Percentiles rank a stretch among this genome's conserved stretches.
phyloP scores from a whole-genome alignment of 2,113 vertebrate species.

The Tricholaema leucomelas region DNA sequence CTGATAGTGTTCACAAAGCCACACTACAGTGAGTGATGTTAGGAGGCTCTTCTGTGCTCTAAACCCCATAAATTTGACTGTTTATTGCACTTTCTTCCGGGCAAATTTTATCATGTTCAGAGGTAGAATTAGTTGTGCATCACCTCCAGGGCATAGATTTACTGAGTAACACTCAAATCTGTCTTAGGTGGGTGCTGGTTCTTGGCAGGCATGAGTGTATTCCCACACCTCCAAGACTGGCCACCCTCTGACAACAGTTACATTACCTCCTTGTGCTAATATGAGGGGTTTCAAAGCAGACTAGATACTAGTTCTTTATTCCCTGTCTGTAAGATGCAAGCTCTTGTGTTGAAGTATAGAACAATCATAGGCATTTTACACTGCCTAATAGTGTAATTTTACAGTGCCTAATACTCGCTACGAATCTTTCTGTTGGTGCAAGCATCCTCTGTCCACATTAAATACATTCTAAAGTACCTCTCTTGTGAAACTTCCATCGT shows the following conservation, averaged over 20 bases:
- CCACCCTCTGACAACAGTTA: neutral
- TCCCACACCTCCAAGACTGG: neutral
- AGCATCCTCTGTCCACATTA: neutral
- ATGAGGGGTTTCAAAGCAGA: neutral
- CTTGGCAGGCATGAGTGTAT: neutral
- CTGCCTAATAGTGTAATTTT: neutral
- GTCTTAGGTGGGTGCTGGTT: neutral
- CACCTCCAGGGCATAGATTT: neutral
- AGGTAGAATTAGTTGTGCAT: neutral
- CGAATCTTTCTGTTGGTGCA: neutral
- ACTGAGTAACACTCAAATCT: neutral
- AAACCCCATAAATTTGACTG: accelerated
- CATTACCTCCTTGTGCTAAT: neutral
- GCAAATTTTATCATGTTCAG: neutral
- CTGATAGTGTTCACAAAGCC: neutral
- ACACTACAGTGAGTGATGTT: accelerated
- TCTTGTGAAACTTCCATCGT: neutral
- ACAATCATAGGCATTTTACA: neutral
- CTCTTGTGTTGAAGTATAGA: neutral
- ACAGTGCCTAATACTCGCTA: neutral
- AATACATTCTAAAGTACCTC: neutral
- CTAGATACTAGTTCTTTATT: neutral
- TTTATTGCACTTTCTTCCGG: neutral
- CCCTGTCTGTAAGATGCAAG: neutral
- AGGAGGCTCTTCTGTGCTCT: neutral